Base-by-base conservation (phyloP, 2,113 vertebrate species). In the Phaethornis superciliosus region DNA sequence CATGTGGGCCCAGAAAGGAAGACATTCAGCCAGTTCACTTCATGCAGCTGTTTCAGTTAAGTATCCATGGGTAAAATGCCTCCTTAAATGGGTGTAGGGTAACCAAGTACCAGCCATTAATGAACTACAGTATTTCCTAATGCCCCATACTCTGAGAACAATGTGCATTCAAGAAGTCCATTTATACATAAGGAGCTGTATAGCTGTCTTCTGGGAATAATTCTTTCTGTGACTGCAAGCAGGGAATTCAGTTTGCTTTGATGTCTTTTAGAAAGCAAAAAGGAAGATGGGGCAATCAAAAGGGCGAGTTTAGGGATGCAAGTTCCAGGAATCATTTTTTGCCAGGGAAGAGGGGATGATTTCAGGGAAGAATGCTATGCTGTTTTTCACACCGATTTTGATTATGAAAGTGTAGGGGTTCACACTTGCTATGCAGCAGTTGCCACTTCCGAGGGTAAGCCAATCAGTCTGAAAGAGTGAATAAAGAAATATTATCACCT, bases 401-500 rank as follows among this genome's bases (percentile, higher is more conserved):
- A 67, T 83, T 63, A 60, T 59, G 27, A 52, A 91, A 75, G 68
- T 13, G 35, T 55, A 83, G 22, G 49, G 49, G 24, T 49, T 92
- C 3, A 15, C 56, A 35, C 76, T 95, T 55, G 59, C 33, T 54
- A 26, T 65, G 87, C 67, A 92, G 93, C 81, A 70, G 74, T 76
- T 95, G 76, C 85, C 76, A 76, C 83, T 89, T 94, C 56, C 74
- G 60, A 77, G 88, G 76, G 67, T 85, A 94, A 86, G 64, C 76
- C 80, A 94, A 86, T 94, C 92, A 93, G 60, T 58, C 72, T 18
- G 6, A 63, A 83, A 70, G 30, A 85, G 68, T 65, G 80, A 90
- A 81, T 93, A 72, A 91, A 82, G 80, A 94, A 47, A 93, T 63
- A 82, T 49, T 89, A 93, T 83, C 85, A 88, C 94, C 88, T 91